phyloP scores from a whole-genome alignment of 64 coral and sea anemone species.

The Acropora yongei region DNA sequence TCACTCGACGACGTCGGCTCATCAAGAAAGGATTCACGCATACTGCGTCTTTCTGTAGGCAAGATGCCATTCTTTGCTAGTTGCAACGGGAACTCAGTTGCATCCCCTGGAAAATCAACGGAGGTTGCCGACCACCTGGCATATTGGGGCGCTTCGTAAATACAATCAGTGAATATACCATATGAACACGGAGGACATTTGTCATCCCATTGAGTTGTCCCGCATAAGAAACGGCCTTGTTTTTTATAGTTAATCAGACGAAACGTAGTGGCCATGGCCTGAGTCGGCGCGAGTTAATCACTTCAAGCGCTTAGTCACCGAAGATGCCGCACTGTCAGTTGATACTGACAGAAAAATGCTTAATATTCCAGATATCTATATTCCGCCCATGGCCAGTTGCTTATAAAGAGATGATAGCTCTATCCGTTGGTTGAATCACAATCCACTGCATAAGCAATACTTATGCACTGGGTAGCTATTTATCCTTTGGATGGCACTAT shows the following conservation, averaged over 20 bases:
- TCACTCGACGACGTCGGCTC: neutral
- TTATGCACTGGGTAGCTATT: too few relatives aligned
- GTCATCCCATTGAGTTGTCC: neutral
- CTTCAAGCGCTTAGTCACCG: neutral
- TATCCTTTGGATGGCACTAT: too few relatives aligned
- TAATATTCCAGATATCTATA: too few relatives aligned
- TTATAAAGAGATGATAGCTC: too few relatives aligned
- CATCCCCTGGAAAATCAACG: conserved; percentile 12
- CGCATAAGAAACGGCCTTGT: neutral
- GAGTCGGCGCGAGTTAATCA: neutral
- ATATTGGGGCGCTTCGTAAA: neutral
- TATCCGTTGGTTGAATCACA: too few relatives aligned
- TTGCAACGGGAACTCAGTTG: neutral
- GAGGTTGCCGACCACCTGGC: neutral
- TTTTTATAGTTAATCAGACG: neutral
- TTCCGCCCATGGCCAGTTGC: too few relatives aligned
- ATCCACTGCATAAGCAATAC: too few relatives aligned
- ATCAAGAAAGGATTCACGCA: neutral
- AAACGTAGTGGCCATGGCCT: neutral
- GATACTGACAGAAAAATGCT: neutral
- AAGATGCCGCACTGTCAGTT: neutral
- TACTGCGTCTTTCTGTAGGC: neutral
- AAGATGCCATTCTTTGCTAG: neutral
- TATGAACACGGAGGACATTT: conserved; percentile 38
- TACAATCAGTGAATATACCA: conserved; percentile 9